Evolutionary conservation across 2,113 vertebrate genomes (phyloP).

Genomic region (Seriola aureovittata): DNA sequence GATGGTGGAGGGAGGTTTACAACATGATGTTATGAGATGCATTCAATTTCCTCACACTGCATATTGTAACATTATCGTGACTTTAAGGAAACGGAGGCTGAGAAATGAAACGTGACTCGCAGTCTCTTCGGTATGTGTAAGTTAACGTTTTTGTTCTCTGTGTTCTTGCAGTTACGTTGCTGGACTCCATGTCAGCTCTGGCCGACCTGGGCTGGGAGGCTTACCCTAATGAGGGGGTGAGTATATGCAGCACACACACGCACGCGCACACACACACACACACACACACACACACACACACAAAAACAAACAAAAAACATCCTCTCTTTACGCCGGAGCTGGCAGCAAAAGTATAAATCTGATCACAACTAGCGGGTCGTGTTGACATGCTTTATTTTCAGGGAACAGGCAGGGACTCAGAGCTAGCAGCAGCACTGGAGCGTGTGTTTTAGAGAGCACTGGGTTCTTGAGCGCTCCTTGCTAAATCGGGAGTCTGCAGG

Average conservation of each 20-base stretch:
- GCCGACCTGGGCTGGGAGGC: conserved; percentile 90
- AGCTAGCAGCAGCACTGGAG: conserved; percentile 37
- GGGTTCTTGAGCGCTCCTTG: conserved; percentile 62
- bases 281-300: conserved; percentile 10
- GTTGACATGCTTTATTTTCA: conserved; percentile 55
- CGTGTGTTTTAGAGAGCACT: conserved; percentile 66
- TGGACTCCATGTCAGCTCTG: conserved; percentile 89
- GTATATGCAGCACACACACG: conserved; percentile 59
- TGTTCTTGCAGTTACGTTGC: conserved; percentile 84
- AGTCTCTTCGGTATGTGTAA: not conserved
- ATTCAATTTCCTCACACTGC: not conserved
- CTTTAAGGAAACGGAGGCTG: not conserved
- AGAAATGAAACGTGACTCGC: conserved; percentile 13
- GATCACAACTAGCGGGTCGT: conserved; percentile 44
- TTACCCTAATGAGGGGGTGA: conserved; percentile 88
- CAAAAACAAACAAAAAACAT: conserved; percentile 2
- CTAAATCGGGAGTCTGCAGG: conserved; percentile 76
- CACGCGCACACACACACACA: not conserved
- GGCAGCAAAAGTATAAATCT: conserved; percentile 32
- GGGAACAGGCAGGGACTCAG: conserved; percentile 7
- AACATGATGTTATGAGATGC: not conserved
- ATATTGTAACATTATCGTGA: not conserved
- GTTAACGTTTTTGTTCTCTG: conserved; percentile 40
- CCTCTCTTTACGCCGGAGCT: conserved; percentile 2
- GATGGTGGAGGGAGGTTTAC: conserved; percentile 4